Conservation (phyloP, 2,113 vertebrate genomes). For the Perca schrenkii region DNA sequence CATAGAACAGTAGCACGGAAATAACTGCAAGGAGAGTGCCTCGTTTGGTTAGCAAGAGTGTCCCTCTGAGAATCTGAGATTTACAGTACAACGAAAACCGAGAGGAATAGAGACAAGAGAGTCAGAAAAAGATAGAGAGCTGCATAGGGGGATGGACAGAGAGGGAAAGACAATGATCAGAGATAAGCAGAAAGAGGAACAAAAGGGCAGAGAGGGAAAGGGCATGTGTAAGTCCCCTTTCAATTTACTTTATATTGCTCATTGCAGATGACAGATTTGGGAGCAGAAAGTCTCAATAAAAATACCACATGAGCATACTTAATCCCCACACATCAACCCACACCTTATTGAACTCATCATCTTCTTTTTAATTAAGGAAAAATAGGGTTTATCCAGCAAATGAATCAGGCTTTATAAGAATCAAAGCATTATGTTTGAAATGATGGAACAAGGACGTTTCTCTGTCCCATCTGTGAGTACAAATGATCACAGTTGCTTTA, state of each 20-base stretch:
- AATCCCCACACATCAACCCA: constrained; percentile 49
- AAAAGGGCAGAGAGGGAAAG: constrained; percentile 46
- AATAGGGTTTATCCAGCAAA: constrained; percentile 52
- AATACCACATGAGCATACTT: constrained; percentile 49
- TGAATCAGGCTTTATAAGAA: constrained; percentile 29
- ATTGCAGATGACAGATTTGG: constrained; percentile 32
- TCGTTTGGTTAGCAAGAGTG: constrained; percentile 24
- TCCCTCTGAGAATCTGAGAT: constrained; percentile 47
- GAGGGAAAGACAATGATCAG: constrained; percentile 33
- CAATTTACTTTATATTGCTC: constrained; percentile 49
- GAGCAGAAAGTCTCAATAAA: constrained; percentile 37
- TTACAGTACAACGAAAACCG: constrained; percentile 35
- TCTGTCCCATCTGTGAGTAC: constrained; percentile 5
- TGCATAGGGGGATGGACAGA: constrained; percentile 11
- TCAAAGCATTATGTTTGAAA: constrained; percentile 25
- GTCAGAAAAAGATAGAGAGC: constrained; percentile 21
- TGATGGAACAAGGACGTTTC: neutral
- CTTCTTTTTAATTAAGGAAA: constrained; percentile 60
- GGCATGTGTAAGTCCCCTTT: constrained; percentile 46
- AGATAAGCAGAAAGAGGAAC: constrained; percentile 37
- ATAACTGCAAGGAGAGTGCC: constrained; percentile 25
- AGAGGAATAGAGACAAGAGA: constrained; percentile 2
- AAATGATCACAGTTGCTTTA: constrained; percentile 31
- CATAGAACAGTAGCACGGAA: constrained; percentile 24
- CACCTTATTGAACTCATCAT: constrained; percentile 40